Base-by-base conservation (phyloP, 2,113 vertebrate species). In the Notarius lentiginosus region DNA sequence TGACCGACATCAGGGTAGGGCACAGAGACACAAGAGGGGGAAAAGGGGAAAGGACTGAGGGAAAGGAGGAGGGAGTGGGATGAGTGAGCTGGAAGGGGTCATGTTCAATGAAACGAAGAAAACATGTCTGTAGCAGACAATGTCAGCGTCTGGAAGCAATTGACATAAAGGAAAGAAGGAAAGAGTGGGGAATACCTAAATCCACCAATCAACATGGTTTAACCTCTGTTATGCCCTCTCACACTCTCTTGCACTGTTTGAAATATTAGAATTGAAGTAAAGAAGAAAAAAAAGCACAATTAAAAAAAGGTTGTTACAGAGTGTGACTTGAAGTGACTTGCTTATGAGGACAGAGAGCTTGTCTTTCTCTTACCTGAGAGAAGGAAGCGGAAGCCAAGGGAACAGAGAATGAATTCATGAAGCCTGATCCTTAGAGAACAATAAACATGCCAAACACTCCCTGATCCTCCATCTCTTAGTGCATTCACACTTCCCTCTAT, bases 121-220 rank as follows among this genome's bases (percentile, higher is more conserved):
- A 81, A 61, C 79, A 61, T 81, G 79, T 61, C 56, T 81, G 79
- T 22, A 61, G 56, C 56, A 61, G 79, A 47, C 79, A 60, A 58
- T 58, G 24, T 47, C 81, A 55, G 84, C 56, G 89, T 93, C 91
- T 94, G 93, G 94, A 93, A 94, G 87, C 91, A 92, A 94, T 94
- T 91, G 63, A 58, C 47, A 61, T 51, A 61, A 55, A 51, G 8
- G 20, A 51, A 24, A 72, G 68, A 49, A 76, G 55, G 5, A 73
- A 89, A 22, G 22, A 73, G 79, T 27, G 20, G 7, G 11, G 20
- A 70, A 66, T 20, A 82, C 22, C 20, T n/a, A 18, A 83, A 66
- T 79, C 65, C 53, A 41, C 70, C 22, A 91, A 83, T 55, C 76
- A 68, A 83, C 68, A 70, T 7, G 2, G 30, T 30, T 68, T 79